phyloP scores from a whole-genome alignment of 2,113 vertebrate genomes.

The Xiphophorus hellerii region DNA sequence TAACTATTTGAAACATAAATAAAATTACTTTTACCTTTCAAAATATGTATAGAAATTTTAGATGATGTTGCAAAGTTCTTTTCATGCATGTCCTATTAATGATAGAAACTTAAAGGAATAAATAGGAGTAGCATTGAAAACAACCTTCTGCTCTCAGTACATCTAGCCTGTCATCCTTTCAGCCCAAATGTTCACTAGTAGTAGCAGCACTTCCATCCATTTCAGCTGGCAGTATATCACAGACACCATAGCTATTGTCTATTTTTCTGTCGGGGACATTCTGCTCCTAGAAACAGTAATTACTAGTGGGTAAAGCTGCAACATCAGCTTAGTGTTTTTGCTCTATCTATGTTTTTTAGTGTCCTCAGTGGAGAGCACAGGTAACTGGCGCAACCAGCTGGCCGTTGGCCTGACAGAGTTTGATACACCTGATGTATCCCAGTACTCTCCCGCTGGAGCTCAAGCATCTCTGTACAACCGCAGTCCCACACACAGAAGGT shows the following conservation, averaged over 20 bases:
- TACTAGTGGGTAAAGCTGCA: neutral
- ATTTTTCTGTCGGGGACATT: neutral
- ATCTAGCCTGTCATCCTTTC: no score
- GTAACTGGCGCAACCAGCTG: conserved; percentile 88
- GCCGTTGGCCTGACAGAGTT: conserved; percentile 85
- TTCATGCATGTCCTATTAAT: no score
- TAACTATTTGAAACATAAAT: neutral
- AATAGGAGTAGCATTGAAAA: no score
- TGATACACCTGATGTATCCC: conserved; percentile 73
- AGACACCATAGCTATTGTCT: no score
- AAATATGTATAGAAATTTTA: no score
- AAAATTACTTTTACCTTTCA: neutral
- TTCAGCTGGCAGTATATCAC: no score
- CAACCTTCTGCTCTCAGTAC: no score
- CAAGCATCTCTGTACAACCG: conserved; percentile 82
- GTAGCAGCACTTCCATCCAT: no score
- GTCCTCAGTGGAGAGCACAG: conserved; percentile 87
- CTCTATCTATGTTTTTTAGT: conserved; percentile 77
- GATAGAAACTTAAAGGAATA: no score
- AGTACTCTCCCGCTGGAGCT: conserved; percentile 81
- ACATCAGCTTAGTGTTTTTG: conserved; percentile 2
- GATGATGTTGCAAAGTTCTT: no score
- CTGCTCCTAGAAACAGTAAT: conserved; percentile 21
- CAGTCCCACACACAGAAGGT: conserved; percentile 89
- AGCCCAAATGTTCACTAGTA: no score